Base-by-base conservation (phyloP, 1,140 invertebrate species). In the Megalonaias nervosa region DNA sequence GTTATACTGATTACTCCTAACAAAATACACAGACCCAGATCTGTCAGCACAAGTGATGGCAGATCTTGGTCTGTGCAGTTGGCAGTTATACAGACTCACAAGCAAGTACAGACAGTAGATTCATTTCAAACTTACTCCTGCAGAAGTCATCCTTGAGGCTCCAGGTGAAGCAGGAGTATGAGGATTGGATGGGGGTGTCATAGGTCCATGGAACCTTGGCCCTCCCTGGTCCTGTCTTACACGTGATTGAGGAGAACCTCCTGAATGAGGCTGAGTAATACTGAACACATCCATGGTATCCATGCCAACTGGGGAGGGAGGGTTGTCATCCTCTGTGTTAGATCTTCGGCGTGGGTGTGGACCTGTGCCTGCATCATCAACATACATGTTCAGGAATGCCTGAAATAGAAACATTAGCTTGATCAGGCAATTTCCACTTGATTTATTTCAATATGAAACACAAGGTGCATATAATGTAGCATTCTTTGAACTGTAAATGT, bases 251-350 rank as follows among this genome's bases (percentile, higher is more conserved):
- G 95, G 94, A 11, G 94, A 95, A 80, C 87, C 86, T 3, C 81
- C 84, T 12, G 84, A 80, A 38, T 83, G 88, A 21, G 84, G 83
- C 12, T 82, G 74, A 26, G 86, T 84, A 13, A 88, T 82, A 61
- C 84, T 81, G 72, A 88, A 89, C 67, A 89, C 82, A 71, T 91
- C 91, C 56, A 90, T 81, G n/a, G 87, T 79, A 62, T 92, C 91
- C 67, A 96, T 95, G 90, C 95, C 92, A 12, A 95, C 94, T 0
- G 97, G 95, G 0, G 97, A 98, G 0, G 97, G 96, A 16, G 97
- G 97, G 92, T 98, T 98, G 85, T 98, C 97, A 87, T 99, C 97
- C 89, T 98, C 97, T 19, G 96, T 96, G 77, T 98, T 94, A 9
- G 95, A 96, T 71, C 95, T 92, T 2, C 97, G 91, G 61, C 96